Evolutionary conservation across 2,888 invertebrate species (phyloP), one percentile per base, ranked within the genome.

Genomic region (Alsophila aescularia): DNA sequence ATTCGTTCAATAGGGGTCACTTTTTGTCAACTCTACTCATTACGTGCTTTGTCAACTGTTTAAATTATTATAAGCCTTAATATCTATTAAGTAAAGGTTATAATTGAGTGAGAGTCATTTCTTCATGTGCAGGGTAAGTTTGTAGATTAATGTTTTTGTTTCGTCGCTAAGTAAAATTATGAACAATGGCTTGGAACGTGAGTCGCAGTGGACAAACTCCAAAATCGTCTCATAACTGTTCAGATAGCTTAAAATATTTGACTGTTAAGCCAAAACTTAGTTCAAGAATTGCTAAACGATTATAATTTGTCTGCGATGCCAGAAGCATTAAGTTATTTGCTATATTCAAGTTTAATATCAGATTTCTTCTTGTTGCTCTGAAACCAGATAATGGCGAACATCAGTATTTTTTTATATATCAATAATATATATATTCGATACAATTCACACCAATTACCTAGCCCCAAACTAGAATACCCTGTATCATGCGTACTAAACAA

Each of bases 1-100:
- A 75, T 70, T 67, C 74, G 69, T 67, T 75, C 70, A 70, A 66
- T 59, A 58, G 67, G 72, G 81, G 81, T 83, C 79, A 77, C 66
- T 84, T 85, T 84, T 86, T 86, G 79, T 82, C 67, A 58, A 60
- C 58, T 70, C 62, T 70, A 36, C 27, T 45, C 35, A 36, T 42
- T 27, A 41, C 32, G 12, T 16, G 12, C 12, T 32, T 31, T 29
- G 4, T 13, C 18, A 1, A 3, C 6, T 6, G 9, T 3, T 7
- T 6, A 18, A 8, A 18, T 29, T 1, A 6, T 9, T 12, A 16
- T 42, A 7, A n/a, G 5, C 10, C 31, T 16, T 42, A 42, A 12
- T 0, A 2, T 2, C 0, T 12, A 2, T 13, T 4, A 1, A 18
- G 8, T 42, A 42, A 31, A 32, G 12, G 15, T 32, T 12, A 18